These are phyloP conservation scores for Eudyptes chrysolophus DNA, from an alignment of 2,113 vertebrate species.

Conservation along the genomic window DNA sequence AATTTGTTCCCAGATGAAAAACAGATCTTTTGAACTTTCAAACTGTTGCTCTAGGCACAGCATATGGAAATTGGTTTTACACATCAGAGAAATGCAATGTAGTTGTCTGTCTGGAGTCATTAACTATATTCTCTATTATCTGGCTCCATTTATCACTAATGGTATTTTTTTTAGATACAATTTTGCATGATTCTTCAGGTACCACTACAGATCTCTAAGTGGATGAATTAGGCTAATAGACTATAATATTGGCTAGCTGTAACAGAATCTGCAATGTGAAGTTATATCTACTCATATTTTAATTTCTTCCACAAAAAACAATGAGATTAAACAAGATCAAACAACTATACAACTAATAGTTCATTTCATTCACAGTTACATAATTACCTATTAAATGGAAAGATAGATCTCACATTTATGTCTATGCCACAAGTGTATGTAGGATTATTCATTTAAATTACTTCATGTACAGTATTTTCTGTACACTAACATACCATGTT, in stretches of 20 bases:
- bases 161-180: not conserved
- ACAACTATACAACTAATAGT: not conserved
- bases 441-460: not conserved
- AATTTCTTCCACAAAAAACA: not conserved
- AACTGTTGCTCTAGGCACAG: not conserved
- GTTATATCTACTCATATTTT: not conserved
- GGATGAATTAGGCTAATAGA: not conserved
- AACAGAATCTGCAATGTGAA: not conserved
- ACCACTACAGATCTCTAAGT: not conserved
- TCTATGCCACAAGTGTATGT: not conserved
- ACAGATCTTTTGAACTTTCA: not conserved
- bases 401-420: not conserved
- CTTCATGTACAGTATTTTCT: not conserved
- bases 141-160: not conserved
- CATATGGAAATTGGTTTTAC: not conserved
- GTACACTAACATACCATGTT: accelerated
- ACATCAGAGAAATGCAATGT: not conserved
- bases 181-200: not conserved
- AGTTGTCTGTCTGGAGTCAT: not conserved
- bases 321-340: not conserved
- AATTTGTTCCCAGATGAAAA: not conserved
- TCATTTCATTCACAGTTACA: not conserved
- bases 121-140: not conserved
- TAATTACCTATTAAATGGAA: not conserved
- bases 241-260: not conserved